Percentiles rank a stretch among this genome's conserved stretches.
Conservation (phyloP, 2,797 vertebrate genomes). For the Gobionotothen gibberifrons region DNA sequence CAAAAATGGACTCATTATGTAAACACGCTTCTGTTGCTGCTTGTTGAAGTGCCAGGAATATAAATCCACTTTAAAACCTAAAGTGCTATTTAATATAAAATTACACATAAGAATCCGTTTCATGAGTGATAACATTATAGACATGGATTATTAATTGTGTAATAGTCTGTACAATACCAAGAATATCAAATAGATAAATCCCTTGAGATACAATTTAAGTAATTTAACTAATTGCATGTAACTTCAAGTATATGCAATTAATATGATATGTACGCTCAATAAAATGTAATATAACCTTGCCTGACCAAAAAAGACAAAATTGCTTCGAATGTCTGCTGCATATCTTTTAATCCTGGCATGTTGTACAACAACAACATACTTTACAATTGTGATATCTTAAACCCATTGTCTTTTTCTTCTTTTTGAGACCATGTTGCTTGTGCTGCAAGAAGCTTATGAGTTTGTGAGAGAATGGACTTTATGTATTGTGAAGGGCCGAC, state of each 20-base stretch:
- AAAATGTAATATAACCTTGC: constrained; percentile 44
- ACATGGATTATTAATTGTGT: constrained; percentile 27
- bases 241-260: constrained; percentile 28
- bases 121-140: constrained; percentile 3
- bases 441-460: constrained; percentile 25
- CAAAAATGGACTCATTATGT: background rate
- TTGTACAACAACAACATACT: constrained; percentile 38
- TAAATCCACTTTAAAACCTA: constrained; percentile 21
- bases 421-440: constrained; percentile 20
- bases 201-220: constrained; percentile 14
- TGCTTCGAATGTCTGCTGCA: constrained; percentile 42
- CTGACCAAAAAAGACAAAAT: constrained; percentile 30
- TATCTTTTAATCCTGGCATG: constrained; percentile 40
- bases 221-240: constrained; percentile 22
- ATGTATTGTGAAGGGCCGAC: constrained; percentile 51
- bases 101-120: background rate
- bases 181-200: constrained; percentile 20
- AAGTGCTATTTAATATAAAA: background rate
- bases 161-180: constrained; percentile 37
- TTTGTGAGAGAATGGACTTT: constrained; percentile 34
- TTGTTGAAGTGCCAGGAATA: constrained; percentile 15
- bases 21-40: constrained; percentile 15
- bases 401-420: constrained; percentile 43
- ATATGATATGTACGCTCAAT: constrained; percentile 9
- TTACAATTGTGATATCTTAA: constrained; percentile 48